Conservation (phyloP, 1,140 invertebrate species). For the Diploscapter pachys region DNA sequence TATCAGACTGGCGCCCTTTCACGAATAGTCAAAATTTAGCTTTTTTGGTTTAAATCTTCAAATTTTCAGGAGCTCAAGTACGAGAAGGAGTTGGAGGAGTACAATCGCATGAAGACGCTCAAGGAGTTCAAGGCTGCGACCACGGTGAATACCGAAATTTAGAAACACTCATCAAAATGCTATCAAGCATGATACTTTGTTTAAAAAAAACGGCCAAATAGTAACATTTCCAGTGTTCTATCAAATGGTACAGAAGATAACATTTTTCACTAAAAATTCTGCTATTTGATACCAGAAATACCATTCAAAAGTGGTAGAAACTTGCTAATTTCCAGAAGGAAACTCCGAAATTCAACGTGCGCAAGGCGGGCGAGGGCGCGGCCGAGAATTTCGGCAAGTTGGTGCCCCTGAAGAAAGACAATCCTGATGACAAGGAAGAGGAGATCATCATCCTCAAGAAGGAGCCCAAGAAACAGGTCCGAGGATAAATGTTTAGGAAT, state of each 20-base stretch:
- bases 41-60: too few relatives aligned
- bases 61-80: slow-evolving; percentile 29
- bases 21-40: too few relatives aligned
- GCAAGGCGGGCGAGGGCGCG: slow-evolving; percentile 42
- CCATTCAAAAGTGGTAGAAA: background rate
- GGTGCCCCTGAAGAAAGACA: slow-evolving; percentile 36
- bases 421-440: slow-evolving; percentile 24
- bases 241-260: too few relatives aligned
- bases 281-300: background rate
- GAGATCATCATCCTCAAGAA: slow-evolving; percentile 33
- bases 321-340: slow-evolving; percentile 27
- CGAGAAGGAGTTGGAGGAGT: slow-evolving; percentile 27
- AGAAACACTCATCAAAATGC: background rate
- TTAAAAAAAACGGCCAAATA: background rate
- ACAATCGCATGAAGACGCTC: slow-evolving; percentile 37
- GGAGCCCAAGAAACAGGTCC: slow-evolving; percentile 29
- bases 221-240: too few relatives aligned
- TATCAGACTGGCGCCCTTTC: too few relatives aligned
- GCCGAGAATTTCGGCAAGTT: slow-evolving; percentile 38
- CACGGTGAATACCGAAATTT: slow-evolving; percentile 18
- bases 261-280: background rate
- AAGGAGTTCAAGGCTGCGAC: slow-evolving; percentile 37
- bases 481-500: too few relatives aligned
- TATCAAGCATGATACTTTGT: background rate
- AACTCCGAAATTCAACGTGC: slow-evolving; percentile 35